These are phyloP conservation scores for Galemys pyrenaicus DNA, from an alignment of 2,113 vertebrate genomes.

Conservation along the genomic window DNA sequence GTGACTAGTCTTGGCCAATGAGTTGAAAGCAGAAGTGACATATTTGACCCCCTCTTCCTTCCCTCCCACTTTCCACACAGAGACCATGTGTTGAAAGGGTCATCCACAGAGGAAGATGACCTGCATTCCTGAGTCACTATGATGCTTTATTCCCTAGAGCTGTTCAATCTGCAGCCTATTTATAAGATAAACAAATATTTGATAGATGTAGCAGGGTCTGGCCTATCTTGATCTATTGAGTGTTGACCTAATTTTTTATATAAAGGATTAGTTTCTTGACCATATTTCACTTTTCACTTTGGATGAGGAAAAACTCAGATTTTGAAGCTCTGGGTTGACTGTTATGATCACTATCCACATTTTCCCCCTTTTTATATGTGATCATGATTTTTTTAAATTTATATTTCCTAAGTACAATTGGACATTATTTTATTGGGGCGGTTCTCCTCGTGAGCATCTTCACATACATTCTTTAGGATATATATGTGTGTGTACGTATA, in stretches of 20 bases:
- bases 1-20: background rate
- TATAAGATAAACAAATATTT: background rate
- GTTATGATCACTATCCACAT: background rate
- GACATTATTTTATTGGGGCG: background rate
- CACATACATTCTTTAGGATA: background rate
- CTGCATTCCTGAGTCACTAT: background rate
- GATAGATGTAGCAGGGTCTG: background rate
- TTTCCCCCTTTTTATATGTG: background rate
- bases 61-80: background rate
- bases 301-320: background rate
- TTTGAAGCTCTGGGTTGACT: background rate
- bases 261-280: background rate
- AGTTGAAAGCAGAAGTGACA: background rate
- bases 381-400: background rate
- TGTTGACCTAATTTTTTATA: background rate
- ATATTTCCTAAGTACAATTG: background rate
- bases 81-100: background rate
- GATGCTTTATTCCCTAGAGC: background rate
- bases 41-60: background rate
- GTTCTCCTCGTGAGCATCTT: background rate
- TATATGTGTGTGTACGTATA: background rate
- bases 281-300: slow-evolving; percentile 10
- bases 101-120: background rate
- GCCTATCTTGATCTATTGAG: background rate
- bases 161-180: background rate